phyloP scores from a whole-genome alignment of 2,113 vertebrate species.

The Ondatra zibethicus region DNA sequence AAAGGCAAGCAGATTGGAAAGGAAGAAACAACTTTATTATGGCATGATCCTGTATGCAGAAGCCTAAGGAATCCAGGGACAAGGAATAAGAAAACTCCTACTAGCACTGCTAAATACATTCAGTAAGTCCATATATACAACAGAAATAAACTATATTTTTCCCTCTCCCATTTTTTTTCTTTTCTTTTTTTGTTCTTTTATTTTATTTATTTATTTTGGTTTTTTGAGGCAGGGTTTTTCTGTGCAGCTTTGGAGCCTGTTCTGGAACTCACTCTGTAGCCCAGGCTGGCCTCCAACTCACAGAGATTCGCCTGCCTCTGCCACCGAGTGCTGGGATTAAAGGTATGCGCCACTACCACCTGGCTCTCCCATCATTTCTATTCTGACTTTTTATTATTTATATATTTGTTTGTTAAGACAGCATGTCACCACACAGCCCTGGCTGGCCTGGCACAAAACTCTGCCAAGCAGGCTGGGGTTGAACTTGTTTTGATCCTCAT shows the following conservation, averaged over 20 bases:
- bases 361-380: neutral
- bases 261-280: too few species aligned
- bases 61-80: neutral
- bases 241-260: too few species aligned
- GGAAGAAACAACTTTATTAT: neutral
- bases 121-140: neutral
- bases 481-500: neutral
- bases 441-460: neutral
- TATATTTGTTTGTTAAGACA: neutral
- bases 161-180: neutral
- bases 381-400: neutral
- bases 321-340: too few species aligned
- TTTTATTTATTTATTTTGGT: too few species aligned
- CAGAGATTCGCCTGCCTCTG: too few species aligned
- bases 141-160: neutral
- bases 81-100: neutral
- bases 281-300: too few species aligned
- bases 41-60: neutral
- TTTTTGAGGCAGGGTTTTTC: too few species aligned
- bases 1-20: slow-evolving; percentile 12
- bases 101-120: neutral
- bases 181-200: too few species aligned
- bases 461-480: neutral
- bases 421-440: neutral
- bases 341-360: too few species aligned